A percentile compares a stretch with the other conserved stretches of the same genome.
phyloP scores from a whole-genome alignment of 1,140 invertebrate species.

The Lepidurus arcticus region DNA sequence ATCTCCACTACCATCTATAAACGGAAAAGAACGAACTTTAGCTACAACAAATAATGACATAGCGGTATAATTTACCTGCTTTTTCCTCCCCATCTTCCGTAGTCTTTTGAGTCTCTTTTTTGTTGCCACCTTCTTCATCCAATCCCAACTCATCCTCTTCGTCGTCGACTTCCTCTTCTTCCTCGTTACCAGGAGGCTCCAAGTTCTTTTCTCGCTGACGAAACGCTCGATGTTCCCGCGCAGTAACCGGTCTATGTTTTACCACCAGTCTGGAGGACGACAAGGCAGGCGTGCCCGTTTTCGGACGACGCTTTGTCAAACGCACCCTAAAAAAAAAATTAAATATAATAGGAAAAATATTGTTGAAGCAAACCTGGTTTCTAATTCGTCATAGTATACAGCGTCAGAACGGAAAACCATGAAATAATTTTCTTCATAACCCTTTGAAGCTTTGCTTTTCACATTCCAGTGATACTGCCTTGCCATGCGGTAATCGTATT shows the following conservation, averaged over 20 bases:
- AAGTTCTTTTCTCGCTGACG: conserved; percentile 77
- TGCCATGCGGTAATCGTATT: conserved; percentile 92
- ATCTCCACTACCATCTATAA: conserved; percentile 27
- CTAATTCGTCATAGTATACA: conserved; percentile 94
- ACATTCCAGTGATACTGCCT: conserved; percentile 98
- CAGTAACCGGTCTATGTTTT: conserved; percentile 80
- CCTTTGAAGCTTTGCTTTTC: conserved; percentile 94
- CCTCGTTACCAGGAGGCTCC: conserved; percentile 71
- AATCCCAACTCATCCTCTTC: conserved; percentile 39
- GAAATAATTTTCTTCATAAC: conserved; percentile 98
- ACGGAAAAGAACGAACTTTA: background rate
- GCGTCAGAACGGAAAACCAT: conserved; percentile 82
- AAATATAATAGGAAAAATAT: conserved; percentile 30
- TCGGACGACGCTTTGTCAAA: conserved; percentile 73
- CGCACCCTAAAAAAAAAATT: conserved; percentile 59
- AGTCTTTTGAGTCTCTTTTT: background rate
- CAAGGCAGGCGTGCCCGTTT: conserved; percentile 48
- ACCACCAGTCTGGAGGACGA: conserved; percentile 81
- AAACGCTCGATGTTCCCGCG: conserved; percentile 78
- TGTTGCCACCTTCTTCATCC: conserved; percentile 23
- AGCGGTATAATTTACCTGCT: background rate
- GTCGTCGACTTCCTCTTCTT: conserved; percentile 57
- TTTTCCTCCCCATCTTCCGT: conserved; percentile 15
- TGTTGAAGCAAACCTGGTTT: conserved; percentile 61
- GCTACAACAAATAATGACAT: background rate